Conservation (phyloP, 2,888 invertebrate species). For the Antheraea assamensis region DNA sequence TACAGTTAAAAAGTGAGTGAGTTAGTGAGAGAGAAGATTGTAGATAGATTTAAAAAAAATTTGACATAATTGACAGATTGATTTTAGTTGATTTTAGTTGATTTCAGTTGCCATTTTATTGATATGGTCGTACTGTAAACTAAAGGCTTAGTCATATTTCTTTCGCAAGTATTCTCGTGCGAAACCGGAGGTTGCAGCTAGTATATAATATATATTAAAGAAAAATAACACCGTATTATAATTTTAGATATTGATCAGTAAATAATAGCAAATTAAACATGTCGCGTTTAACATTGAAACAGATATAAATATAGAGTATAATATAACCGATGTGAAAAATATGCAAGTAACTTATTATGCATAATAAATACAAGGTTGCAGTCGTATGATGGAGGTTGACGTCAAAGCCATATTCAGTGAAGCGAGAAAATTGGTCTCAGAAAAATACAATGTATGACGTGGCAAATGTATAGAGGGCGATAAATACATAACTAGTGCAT, state of each 20-base stretch:
- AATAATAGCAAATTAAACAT: neutral
- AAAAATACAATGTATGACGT: neutral
- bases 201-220: too few relatives aligned
- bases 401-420: slow-evolving; percentile 1
- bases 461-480: neutral
- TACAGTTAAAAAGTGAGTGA: too few relatives aligned
- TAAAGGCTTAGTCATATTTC: too few relatives aligned
- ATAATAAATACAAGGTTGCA: neutral
- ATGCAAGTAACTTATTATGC: neutral
- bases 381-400: neutral
- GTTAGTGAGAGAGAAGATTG: too few relatives aligned
- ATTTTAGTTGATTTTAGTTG: too few relatives aligned
- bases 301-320: neutral
- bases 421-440: neutral
- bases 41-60: too few relatives aligned
- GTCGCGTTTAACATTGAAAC: neutral
- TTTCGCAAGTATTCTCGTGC: too few relatives aligned
- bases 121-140: too few relatives aligned
- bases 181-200: too few relatives aligned
- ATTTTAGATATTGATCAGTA: neutral
- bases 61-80: too few relatives aligned
- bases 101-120: too few relatives aligned
- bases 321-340: neutral
- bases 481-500: too few relatives aligned
- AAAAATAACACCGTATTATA: neutral